Evolutionary conservation across 2,797 vertebrate genomes (phyloP).

Genomic region (Manis javanica): DNA sequence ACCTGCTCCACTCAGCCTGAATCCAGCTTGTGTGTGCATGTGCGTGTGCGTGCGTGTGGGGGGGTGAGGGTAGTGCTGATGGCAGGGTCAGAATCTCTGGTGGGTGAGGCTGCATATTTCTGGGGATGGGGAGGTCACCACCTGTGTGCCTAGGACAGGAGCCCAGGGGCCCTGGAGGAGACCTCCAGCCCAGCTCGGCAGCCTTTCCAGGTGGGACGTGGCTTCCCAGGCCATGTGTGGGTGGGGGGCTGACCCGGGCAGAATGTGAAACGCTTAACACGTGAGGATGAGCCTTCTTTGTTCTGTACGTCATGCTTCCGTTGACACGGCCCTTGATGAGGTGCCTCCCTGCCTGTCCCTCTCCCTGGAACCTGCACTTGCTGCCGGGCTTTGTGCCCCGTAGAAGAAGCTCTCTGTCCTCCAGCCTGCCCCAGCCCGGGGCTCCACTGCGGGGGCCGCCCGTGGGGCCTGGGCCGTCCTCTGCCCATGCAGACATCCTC

Average conservation of each 20-base stretch:
- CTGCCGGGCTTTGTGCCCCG: background rate
- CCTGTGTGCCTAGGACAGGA: background rate
- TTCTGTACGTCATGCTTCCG: background rate
- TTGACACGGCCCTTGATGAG: background rate
- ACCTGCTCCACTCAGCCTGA: background rate
- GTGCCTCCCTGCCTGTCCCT: fast-evolving
- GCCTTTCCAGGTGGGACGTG: background rate
- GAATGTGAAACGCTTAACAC: background rate
- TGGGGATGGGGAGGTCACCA: background rate
- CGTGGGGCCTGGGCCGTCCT: background rate
- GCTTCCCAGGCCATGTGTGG: background rate
- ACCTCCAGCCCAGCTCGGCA: background rate
- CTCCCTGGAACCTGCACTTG: background rate
- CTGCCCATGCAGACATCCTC: background rate
- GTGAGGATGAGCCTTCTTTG: background rate
- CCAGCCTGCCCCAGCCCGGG: background rate
- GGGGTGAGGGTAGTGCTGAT: background rate
- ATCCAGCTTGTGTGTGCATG: background rate
- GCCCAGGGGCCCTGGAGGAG: background rate
- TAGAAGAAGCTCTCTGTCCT: background rate
- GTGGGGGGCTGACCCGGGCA: background rate
- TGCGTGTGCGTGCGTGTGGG: background rate
- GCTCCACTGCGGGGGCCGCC: background rate
- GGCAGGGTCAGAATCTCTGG: background rate
- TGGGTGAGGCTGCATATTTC: background rate